A percentile compares a stretch with the other conserved stretches of the same genome.
Evolutionary conservation across 1,140 invertebrate species (phyloP).

Genomic region (Pantala flavescens): DNA sequence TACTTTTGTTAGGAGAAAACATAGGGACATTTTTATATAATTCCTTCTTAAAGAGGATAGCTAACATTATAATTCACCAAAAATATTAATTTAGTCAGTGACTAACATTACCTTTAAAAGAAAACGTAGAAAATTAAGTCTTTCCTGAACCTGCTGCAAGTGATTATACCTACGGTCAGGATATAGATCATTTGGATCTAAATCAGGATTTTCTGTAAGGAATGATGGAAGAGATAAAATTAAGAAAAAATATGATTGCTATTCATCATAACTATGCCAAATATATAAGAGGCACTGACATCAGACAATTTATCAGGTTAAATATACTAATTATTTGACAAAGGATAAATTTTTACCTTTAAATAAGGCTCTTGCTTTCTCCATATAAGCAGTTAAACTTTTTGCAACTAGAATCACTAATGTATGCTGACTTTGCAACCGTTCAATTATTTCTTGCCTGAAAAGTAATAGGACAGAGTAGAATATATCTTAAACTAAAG

Average conservation of each 20-base stretch:
- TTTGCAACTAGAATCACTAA: constrained; percentile 89
- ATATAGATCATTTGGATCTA: constrained; percentile 70
- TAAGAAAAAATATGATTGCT: too few species aligned
- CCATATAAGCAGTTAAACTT: constrained; percentile 87
- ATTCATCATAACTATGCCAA: too few species aligned
- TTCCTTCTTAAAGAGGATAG: too few species aligned
- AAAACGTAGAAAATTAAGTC: constrained; percentile 88
- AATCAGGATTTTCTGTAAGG: constrained; percentile 51
- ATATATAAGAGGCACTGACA: too few species aligned
- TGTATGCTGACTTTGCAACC: constrained; percentile 82
- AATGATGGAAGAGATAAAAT: not conserved
- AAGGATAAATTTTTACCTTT: constrained; percentile 39
- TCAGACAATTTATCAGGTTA: too few species aligned
- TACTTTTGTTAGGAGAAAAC: too few species aligned
- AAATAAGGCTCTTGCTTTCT: constrained; percentile 60
- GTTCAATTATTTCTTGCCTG: constrained; percentile 75
- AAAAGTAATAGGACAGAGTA: constrained; percentile 32
- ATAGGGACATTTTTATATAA: too few species aligned
- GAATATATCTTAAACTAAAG: not conserved
- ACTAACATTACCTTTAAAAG: constrained; percentile 51
- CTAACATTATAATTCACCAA: too few species aligned
- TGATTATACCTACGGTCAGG: constrained; percentile 88
- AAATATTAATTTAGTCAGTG: too few species aligned
- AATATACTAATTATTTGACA: too few species aligned
- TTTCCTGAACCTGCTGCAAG: constrained; percentile 83